Evolutionary conservation across 2,888 invertebrate genomes (phyloP), one percentile per base, ranked within the genome.

Genomic region (Acleris emargana): DNA sequence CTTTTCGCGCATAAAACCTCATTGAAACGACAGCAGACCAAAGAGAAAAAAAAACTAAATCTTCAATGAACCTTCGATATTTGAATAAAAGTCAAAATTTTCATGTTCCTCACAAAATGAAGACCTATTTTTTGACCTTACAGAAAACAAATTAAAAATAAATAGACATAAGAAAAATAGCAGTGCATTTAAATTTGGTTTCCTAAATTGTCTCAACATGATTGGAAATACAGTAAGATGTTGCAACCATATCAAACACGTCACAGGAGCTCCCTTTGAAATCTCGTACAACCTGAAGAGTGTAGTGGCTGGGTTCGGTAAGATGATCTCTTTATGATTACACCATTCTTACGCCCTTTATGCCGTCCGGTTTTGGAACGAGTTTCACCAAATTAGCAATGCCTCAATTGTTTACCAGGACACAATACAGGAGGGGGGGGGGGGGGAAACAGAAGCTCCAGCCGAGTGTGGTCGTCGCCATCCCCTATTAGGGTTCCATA

Each of bases 71-170:
- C 51, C 16, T 43, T 49, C 63, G 57, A 68, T 62, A 67, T 84
- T 83, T 80, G 59, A 78, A 73, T 68, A 81, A 81, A 72, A n/a
- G 79, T 80, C 83, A 80, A 72, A 69, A 72, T 68, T 69, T 57
- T 62, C 50, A 54, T 67, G 74, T 76, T 64, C 54, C 69, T 71
- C 64, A 69, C 71, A 76, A 78, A 76, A 75, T 69, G 72, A 73
- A 67, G 61, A 57, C 59, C 68, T 72, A 73, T 70, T 73, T 73
- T 64, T 69, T 68, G 68, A 69, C 69, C 72, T 55, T 57, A 58
- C 54, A 62, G 79, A 84, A 82, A 85, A 86, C 76, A 81, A 88
- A 86, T 82, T 84, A 83, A 80, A 69, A 68, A 58, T 42, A 71
- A 67, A 73, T 74, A 69, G 74, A 64, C 67, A 69, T 68, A 76